These are phyloP conservation scores for Cotesia typhae DNA, from an alignment of 1,140 invertebrate genomes.

Conservation along the genomic window DNA sequence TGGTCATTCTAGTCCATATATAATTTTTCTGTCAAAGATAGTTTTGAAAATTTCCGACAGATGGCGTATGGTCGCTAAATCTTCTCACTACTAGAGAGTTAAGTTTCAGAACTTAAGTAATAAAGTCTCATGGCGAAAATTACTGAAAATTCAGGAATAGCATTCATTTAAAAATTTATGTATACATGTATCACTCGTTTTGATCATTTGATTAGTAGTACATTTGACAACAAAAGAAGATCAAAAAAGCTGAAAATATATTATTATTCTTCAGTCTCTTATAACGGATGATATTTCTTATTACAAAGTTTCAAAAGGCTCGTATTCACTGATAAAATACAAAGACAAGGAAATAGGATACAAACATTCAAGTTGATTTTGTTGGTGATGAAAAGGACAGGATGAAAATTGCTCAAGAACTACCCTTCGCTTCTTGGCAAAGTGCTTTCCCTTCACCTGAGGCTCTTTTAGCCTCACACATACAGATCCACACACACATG, in stretches of 20 bases:
- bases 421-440: constrained; percentile 8
- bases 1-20: too few species aligned
- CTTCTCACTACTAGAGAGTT: too few species aligned
- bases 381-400: constrained; percentile 3
- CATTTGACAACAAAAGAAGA: constrained; percentile 9
- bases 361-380: constrained; percentile 22
- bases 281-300: constrained; percentile 31
- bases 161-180: too few species aligned
- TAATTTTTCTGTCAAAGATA: too few species aligned
- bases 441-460: constrained; percentile 19
- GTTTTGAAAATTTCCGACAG: too few species aligned
- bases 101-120: too few species aligned
- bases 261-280: neutral
- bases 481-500: neutral
- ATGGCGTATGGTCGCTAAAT: too few species aligned
- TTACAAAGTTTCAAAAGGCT: neutral
- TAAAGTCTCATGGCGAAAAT: too few species aligned
- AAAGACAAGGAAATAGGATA: constrained; percentile 1
- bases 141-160: too few species aligned
- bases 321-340: constrained; percentile 16
- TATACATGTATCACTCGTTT: too few species aligned
- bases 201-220: constrained; percentile 10
- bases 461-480: constrained; percentile 4
- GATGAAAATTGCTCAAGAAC: constrained; percentile 31
- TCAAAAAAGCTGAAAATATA: neutral